phyloP scores from a whole-genome alignment of 2,797 vertebrate genomes.

The Lemur catta region DNA sequence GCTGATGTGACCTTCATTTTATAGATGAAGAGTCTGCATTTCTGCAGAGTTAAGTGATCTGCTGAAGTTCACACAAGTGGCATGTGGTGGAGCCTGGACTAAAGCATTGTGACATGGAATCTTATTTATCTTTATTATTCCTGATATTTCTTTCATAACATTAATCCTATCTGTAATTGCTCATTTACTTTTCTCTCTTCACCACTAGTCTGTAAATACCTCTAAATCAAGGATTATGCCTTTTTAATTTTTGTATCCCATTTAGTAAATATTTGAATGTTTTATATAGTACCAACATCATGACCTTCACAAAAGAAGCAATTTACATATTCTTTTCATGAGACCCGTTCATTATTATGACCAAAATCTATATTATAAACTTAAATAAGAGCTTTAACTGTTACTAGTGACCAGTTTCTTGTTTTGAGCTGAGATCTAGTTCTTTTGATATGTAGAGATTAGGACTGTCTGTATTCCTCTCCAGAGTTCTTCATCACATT shows the following conservation, averaged over 20 bases:
- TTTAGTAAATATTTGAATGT: constrained; percentile 8
- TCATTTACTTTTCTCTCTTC: constrained; percentile 13
- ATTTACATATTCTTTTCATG: neutral
- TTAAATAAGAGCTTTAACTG: neutral
- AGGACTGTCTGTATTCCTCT: neutral
- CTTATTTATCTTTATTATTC: neutral
- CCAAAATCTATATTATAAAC: neutral
- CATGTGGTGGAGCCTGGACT: neutral
- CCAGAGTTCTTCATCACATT: neutral
- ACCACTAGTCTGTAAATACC: neutral
- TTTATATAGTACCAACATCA: neutral
- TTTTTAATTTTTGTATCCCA: neutral
- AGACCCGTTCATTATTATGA: neutral
- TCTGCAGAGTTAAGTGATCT: neutral
- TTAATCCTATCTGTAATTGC: neutral
- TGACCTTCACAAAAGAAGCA: neutral
- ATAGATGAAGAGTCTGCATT: neutral
- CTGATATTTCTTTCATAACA: neutral
- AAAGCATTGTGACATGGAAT: neutral
- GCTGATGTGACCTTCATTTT: neutral
- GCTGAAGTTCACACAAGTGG: neutral
- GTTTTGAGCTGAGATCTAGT: neutral
- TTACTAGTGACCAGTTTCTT: neutral
- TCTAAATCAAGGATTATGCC: neutral
- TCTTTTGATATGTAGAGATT: neutral